Evolutionary conservation across 2,888 invertebrate genomes (phyloP), one percentile per base, ranked within the genome.

Genomic region (Andrena trimmerana): DNA sequence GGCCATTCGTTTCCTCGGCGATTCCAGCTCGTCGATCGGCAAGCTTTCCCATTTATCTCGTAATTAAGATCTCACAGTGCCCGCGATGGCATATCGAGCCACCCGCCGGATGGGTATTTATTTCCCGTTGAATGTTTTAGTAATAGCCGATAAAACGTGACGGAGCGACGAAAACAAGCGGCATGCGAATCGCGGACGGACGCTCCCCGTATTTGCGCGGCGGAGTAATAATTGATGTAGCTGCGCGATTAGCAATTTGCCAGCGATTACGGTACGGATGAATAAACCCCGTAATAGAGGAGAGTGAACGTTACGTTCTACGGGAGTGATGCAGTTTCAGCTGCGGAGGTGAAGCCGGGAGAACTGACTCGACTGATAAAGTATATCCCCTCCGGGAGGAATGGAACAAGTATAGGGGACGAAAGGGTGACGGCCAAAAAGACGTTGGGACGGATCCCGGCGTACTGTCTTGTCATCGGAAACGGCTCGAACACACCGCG

Each of bases 41-140:
- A 70, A 78, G 62, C 76, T 84, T 89, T 79, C 73, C 78, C 68
- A 63, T 85, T 90, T 93, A 93, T 93, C 93, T 86, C 87, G 90
- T 79, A 92, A 93, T 93, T 93, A 93, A 89, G 92, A 93, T 93
- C 92, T 91, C 79, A 59, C 57, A 70, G 54, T 20, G 62, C 52
- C 7, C 54, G 16, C 77, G 70, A 65, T 78, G 69, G 65, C 75
- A 69, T 62, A 36, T 50, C 48, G 59, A 50, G 50, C 66, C 74
- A 65, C 67, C 81, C 72, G 76, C 67, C 63, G 60, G 82, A 79
- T 82, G 60, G 20, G 71, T 81, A 87, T 91, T 90, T 90, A 84
- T 87, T 87, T 87, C 87, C 73, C 88, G 73, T 89, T 91, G 90
- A 85, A 90, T 89, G 90, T 92, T 91, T 92, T 88, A 90, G 86